These are phyloP conservation scores for Caenorhabditis doughertyi DNA, from an alignment of 2,888 invertebrate genomes.

Conservation along the genomic window DNA sequence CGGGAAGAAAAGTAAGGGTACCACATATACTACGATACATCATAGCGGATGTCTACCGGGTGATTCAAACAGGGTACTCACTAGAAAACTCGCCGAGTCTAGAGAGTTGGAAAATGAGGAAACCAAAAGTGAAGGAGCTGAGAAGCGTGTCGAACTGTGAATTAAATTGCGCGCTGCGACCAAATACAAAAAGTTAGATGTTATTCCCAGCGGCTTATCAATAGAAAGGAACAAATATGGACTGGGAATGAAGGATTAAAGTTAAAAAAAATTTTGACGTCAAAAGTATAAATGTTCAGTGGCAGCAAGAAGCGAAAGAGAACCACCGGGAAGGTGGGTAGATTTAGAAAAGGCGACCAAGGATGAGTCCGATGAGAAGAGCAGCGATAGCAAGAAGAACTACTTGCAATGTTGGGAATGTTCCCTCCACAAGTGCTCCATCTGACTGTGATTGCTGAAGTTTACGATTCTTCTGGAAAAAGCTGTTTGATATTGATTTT, in stretches of 20 bases:
- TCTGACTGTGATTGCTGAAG: constrained; percentile 65
- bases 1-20: not conserved
- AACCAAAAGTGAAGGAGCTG: constrained; percentile 36
- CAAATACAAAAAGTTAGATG: constrained; percentile 27
- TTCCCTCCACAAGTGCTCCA: constrained; percentile 52
- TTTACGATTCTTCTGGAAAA: constrained; percentile 69
- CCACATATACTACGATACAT: constrained; percentile 31
- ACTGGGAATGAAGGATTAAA: constrained; percentile 4
- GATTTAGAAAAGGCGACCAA: constrained; percentile 68
- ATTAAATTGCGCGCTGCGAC: constrained; percentile 46
- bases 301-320: constrained; percentile 40
- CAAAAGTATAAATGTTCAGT: constrained; percentile 3
- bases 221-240: not conserved
- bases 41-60: constrained; percentile 42
- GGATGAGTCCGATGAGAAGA: constrained; percentile 80
- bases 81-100: constrained; percentile 22
- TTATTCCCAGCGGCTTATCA: constrained; percentile 4
- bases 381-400: constrained; percentile 77
- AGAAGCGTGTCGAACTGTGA: constrained; percentile 16
- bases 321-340: not conserved
- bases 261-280: not conserved
- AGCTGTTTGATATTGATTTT: not conserved
- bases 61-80: constrained; percentile 10
- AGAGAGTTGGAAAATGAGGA: constrained; percentile 2
- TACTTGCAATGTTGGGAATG: constrained; percentile 69